Conservation (phyloP, 2,113 vertebrate species). For the Larimichthys crocea region DNA sequence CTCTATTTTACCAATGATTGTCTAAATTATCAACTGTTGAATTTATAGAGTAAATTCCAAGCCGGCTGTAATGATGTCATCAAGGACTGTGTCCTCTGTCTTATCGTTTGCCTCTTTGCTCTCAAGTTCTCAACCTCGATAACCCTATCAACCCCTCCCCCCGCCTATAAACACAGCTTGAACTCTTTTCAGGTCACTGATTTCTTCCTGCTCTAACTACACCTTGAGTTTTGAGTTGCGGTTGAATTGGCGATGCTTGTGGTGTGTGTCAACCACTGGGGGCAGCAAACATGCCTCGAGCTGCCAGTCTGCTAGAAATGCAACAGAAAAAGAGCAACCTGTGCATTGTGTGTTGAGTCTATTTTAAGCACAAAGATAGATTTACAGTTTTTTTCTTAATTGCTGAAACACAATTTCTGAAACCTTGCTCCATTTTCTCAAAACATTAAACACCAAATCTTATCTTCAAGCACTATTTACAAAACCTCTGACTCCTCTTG, state of each 20-base stretch:
- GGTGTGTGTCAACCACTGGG: not conserved
- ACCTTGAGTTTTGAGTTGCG: not conserved
- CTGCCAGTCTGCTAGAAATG: not conserved
- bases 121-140: not conserved
- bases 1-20: slow-evolving; percentile 2
- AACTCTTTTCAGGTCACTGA: not conserved
- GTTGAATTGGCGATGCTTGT: not conserved
- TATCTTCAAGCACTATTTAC: too few species aligned
- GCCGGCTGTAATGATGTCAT: slow-evolving; percentile 23
- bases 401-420: too few species aligned
- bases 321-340: not conserved
- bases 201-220: not conserved
- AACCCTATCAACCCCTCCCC: not conserved
- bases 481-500: too few species aligned
- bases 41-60: slow-evolving; percentile 9
- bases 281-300: not conserved
- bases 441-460: too few species aligned
- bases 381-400: too few species aligned
- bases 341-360: too few species aligned
- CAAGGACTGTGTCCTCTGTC: not conserved
- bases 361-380: too few species aligned
- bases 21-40: slow-evolving; percentile 39
- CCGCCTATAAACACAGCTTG: not conserved
- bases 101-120: not conserved
- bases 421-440: too few species aligned